Evolutionary conservation across 2,113 vertebrate genomes (phyloP).

Genomic region (Datnioides undecimradiatus): DNA sequence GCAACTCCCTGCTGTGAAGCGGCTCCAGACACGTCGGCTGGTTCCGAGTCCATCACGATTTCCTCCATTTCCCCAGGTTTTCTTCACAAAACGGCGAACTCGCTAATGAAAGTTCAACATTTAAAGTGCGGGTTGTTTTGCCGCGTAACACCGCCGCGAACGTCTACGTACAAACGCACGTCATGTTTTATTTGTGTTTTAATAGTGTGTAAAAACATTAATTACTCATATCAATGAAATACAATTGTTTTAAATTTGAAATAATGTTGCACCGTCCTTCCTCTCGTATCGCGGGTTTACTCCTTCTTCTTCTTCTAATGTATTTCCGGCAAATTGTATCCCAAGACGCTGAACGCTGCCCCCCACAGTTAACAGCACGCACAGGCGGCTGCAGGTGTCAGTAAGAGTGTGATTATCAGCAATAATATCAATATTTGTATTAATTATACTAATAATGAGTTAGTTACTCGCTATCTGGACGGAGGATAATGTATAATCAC

Average conservation of each 20-base stretch:
- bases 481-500: no score
- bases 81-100: neutral
- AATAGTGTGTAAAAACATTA: neutral
- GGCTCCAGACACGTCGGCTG: constrained; percentile 30
- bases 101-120: neutral
- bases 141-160: neutral
- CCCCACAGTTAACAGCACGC: neutral
- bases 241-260: neutral
- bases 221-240: accelerated
- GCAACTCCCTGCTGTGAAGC: constrained; percentile 43
- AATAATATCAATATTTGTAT: neutral
- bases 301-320: neutral
- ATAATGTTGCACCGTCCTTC: accelerated
- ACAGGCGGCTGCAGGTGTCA: no score
- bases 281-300: constrained; percentile 31
- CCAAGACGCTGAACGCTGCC: neutral
- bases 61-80: constrained; percentile 69
- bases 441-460: no score
- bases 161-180: neutral
- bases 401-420: neutral
- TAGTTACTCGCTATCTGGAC: no score
- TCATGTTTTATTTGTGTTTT: neutral
- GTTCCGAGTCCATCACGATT: constrained; percentile 66
- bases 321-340: neutral
- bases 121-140: neutral